Conservation (phyloP, 2,888 invertebrate species). For the Tineola bisselliella region DNA sequence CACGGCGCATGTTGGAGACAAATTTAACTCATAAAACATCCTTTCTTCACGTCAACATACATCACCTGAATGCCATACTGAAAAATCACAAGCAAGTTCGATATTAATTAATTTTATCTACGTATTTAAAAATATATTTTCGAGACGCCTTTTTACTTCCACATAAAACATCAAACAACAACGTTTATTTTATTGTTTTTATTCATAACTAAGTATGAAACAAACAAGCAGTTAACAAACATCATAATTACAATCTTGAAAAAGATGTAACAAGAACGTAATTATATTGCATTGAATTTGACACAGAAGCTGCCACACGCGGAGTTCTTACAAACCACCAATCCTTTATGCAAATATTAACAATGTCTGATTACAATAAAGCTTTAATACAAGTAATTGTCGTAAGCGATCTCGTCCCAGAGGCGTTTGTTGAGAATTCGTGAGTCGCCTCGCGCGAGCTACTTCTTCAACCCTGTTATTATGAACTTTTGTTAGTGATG, state of each 20-base stretch:
- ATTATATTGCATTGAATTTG: constrained; percentile 19
- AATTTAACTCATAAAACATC: constrained; percentile 53
- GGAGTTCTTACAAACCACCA: constrained; percentile 25
- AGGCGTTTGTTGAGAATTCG: constrained; percentile 11
- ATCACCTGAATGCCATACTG: neutral
- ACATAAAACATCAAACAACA: too few species aligned
- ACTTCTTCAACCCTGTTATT: neutral
- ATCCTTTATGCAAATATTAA: constrained; percentile 52
- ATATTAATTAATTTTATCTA: neutral
- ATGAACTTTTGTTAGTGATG: neutral
- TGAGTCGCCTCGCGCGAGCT: neutral
- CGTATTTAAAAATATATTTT: too few species aligned
- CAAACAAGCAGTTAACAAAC: neutral
- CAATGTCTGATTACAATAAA: constrained; percentile 30
- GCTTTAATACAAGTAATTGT: constrained; percentile 40
- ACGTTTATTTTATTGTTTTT: too few species aligned
- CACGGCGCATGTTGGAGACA: constrained; percentile 46
- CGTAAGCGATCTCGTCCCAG: constrained; percentile 18
- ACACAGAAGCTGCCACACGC: constrained; percentile 42
- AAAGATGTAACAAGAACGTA: neutral
- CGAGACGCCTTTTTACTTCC: too few species aligned
- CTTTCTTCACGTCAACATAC: neutral
- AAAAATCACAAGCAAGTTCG: neutral
- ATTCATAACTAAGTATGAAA: neutral
- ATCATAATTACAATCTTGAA: neutral